Evolutionary conservation across 2,797 vertebrate genomes (phyloP), one percentile per base, ranked within the genome.

Genomic region (Clarias platycephalus): DNA sequence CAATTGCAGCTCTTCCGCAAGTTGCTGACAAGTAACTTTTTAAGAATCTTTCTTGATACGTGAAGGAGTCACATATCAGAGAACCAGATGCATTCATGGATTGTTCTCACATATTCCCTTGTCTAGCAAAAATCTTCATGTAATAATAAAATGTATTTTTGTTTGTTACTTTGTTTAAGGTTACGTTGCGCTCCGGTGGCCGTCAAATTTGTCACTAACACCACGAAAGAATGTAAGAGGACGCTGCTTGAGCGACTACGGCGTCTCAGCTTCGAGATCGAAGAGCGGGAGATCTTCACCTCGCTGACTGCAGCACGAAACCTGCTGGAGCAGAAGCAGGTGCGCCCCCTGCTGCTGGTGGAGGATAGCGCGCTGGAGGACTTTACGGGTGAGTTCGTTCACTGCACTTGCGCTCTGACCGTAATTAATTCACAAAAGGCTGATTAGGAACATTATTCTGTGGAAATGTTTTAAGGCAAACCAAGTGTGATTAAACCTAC

Each of bases 181-280:
- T 93, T 99, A 80, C 95, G 97, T 1, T 68, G 88, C 1, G 89
- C 96, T 31, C 92, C 95, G 0, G 91, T 99, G 1, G 88, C 92
- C 3, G 91, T 99, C 81, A 95, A 96, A 26, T 99, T 99, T 90
- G 98, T 99, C 86, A 99, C 97, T 6, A 99, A 99, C 91, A 99
- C 98, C 0, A 98, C 98, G 0, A 99, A 98, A 89, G 98, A 99
- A 87, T 97, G 96, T 91, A 98, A 97, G 91, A 93, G 91, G 87
- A 95, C 92, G 81, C 92, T 99, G 76, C 85, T 97, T 88, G 95
- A 96, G 83, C 92, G 97, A 80, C 90, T 99, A 89, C 92, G 86
- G 0, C 90, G 88, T 16, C 91, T 99, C 84, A 93, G 96, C 0
- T 99, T 99, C 86, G 93, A 97, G 88, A 93, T 99, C 10, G 90